Percentiles rank a stretch among this genome's conserved stretches.
These are phyloP conservation scores for Eristalinus aeneus DNA, from an alignment of 2,888 invertebrate genomes.

Conservation along the genomic window DNA sequence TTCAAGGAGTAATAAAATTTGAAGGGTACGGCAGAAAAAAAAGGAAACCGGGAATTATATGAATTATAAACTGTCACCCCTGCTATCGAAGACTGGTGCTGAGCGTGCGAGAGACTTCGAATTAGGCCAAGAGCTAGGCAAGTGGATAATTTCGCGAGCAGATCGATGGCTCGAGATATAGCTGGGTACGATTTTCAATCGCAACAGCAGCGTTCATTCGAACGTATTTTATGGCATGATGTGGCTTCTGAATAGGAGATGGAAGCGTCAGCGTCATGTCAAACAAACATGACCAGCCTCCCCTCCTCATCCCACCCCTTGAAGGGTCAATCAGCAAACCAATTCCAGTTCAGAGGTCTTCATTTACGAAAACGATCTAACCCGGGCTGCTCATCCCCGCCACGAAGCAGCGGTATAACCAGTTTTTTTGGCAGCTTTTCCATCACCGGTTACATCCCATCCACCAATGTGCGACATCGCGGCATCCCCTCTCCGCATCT, in stretches of 20 bases:
- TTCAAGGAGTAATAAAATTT: neutral
- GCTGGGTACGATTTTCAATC: neutral
- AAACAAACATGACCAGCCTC: neutral
- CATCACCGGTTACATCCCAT: neutral
- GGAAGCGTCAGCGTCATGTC: neutral
- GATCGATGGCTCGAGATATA: neutral
- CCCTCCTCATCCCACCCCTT: neutral
- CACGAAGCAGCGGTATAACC: neutral
- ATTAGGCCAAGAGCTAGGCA: neutral
- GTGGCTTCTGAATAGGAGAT: neutral
- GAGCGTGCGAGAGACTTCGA: neutral
- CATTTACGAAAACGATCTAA: neutral
- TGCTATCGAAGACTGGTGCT: neutral
- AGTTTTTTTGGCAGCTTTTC: neutral
- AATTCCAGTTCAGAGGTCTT: neutral
- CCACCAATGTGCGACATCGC: slow-evolving; percentile 10
- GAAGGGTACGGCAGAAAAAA: neutral
- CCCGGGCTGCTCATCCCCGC: neutral
- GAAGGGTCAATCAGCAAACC: neutral
- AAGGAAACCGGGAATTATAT: neutral
- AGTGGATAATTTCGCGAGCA: neutral
- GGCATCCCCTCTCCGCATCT: slow-evolving; percentile 16
- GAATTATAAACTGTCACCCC: neutral
- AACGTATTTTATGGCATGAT: neutral
- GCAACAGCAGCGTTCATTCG: too few relatives aligned